Base-by-base conservation (phyloP, 2,797 vertebrate species). In the Galago senegalensis region DNA sequence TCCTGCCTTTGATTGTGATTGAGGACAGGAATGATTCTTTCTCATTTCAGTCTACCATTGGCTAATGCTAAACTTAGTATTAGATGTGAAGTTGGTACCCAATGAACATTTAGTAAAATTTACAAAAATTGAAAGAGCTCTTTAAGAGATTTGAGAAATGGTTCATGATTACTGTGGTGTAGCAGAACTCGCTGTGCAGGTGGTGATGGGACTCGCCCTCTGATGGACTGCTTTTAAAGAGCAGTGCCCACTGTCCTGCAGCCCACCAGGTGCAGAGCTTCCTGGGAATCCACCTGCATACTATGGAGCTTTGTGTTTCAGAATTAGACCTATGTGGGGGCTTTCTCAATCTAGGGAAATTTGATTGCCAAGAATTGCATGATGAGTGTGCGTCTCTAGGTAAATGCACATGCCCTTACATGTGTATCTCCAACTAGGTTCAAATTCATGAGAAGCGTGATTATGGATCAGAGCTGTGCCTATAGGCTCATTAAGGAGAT, bases 81-180 rank as follows among this genome's bases (percentile, higher is more conserved):
- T 87, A 82, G 43, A 49, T 7, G 1, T 37, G 77, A 46, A 86
- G 20, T 86, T 73, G 23, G 11, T 58, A 80, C 3, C 85, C 12
- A 92, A 43, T 56, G 56, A 77, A 73, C 72, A 93, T 49, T 70
- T 81, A n/a, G 31, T 46, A 23, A 83, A 94, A 93, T 75, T 58
- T 69, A 17, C 69, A 72, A 53, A 76, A 43, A 87, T 80, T 76
- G 20, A 72, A 84, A 84, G 34, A 20, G 12, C 2, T 91, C 6
- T 49, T 49, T 13, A 40, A 81, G 0, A 43, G 77, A 87, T 34
- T 96, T 20, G 9, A 63, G 21, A 83, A 95, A 87, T 18, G 10
- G 40, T 80, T 17, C 17, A 1, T 75, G 17, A 5, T 88, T 23
- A 25, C 7, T n/a, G 60, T n/a, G 25, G 31, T 60, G 23, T 25